Base-by-base conservation (phyloP, 2,797 vertebrate species). In the Liasis olivaceus region DNA sequence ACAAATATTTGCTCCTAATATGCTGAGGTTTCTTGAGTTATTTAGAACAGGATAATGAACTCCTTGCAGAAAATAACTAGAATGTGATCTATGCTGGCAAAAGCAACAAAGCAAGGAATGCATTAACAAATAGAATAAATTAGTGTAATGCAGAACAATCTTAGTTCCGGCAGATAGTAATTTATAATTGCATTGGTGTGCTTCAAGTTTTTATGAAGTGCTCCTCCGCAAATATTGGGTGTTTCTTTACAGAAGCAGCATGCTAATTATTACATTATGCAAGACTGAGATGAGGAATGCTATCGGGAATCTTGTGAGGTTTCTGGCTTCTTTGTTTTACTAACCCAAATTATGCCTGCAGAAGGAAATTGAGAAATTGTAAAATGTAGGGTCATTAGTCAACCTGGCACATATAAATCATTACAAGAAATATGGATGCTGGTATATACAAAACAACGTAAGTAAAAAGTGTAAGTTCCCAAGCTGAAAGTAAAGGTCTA, bases 41-140 rank as follows among this genome's bases (percentile, higher is more conserved):
- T 95, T 96, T 95, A 95, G 72, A 92, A 72, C 22, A 88, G 15
- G 31, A 89, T 96, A 96, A 95, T 95, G 95, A 97, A 95, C 91
- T 59, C 90, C 93, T 84, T 96, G 92, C 93, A 96, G 87, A 95
- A 96, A 95, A 95, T 96, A 96, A 96, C 91, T 88, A 87, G 93
- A 95, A 95, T 92, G 87, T 96, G 96, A 97, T 96, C 93, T 96
- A 96, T 95, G 91, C 94, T 90, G 95, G 94, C 92, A 93, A 93
- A 95, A 87, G 92, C 95, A 95, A 94, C 94, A 92, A 93, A 96
- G 89, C 87, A 95, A 91, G 89, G 31, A 96, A 96, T 96, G 93
- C 92, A 91, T 89, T 91, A 96, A 95, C 62, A 96, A 90, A 96
- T 26, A 66, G 81, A 69, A 94, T 95, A 95, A 96, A 93, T 95